phyloP scores from a whole-genome alignment of 2,888 invertebrate genomes.

The Caenorhabditis angaria region DNA sequence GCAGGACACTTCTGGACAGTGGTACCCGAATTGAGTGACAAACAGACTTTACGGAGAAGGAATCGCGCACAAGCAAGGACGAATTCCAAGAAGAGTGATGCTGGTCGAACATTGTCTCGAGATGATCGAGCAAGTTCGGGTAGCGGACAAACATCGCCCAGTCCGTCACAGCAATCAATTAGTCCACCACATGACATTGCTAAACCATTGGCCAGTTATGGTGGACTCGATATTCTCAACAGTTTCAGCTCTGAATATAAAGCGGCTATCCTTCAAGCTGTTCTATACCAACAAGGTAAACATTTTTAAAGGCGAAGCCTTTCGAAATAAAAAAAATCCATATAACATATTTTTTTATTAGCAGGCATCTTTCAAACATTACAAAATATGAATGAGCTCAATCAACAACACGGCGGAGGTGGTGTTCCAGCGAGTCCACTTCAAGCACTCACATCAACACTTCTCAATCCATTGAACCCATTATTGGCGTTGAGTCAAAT shows the following conservation, averaged over 20 bases:
- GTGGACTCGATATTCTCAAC: slow-evolving; percentile 20
- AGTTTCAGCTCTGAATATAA: slow-evolving; percentile 37
- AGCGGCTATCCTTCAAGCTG: slow-evolving; percentile 37
- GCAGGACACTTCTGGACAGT: slow-evolving; percentile 72
- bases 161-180: slow-evolving; percentile 45
- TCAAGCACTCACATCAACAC: slow-evolving; percentile 27
- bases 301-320: background rate
- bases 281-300: slow-evolving; percentile 50
- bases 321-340: too few species aligned
- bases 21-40: slow-evolving; percentile 68
- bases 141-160: slow-evolving; percentile 47
- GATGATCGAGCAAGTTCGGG: slow-evolving; percentile 45
- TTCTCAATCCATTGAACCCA: slow-evolving; percentile 30
- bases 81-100: slow-evolving; percentile 24
- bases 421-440: slow-evolving; percentile 17
- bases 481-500: slow-evolving; percentile 36
- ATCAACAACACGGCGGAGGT: slow-evolving; percentile 19
- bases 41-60: slow-evolving; percentile 59
- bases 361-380: slow-evolving; percentile 7
- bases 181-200: slow-evolving; percentile 49
- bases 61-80: slow-evolving; percentile 46
- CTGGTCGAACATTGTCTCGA: slow-evolving; percentile 26
- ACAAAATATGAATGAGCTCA: slow-evolving; percentile 13
- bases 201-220: slow-evolving; percentile 47
- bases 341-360: too few species aligned